Conservation (phyloP, 2,797 vertebrate genomes). For the Rhinella marina region DNA sequence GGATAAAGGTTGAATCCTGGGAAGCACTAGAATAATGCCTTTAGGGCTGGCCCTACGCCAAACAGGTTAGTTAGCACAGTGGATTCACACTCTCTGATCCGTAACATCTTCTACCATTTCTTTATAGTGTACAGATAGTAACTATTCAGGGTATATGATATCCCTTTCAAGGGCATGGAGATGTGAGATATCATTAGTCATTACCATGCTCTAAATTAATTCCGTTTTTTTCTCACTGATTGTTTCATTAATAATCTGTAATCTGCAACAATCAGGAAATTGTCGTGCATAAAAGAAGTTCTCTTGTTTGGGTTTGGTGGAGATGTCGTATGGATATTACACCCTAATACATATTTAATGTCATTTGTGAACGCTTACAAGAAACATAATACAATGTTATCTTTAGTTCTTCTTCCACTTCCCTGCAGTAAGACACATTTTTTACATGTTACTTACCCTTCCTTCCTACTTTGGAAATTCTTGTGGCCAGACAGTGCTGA, state of each 20-base stretch:
- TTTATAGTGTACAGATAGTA: not conserved
- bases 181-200: conserved; percentile 25
- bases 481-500: conserved; percentile 48
- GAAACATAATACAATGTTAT: conserved; percentile 57
- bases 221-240: conserved; percentile 26
- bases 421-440: conserved; percentile 12
- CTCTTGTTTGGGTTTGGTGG: conserved; percentile 29
- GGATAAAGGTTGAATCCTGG: no score
- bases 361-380: conserved; percentile 53
- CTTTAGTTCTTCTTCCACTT: conserved; percentile 23
- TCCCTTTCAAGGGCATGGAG: conserved; percentile 29
- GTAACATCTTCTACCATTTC: not conserved
- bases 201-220: conserved; percentile 30
- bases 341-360: conserved; percentile 59
- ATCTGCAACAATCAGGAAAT: conserved; percentile 46
- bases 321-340: conserved; percentile 46
- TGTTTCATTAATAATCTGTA: conserved; percentile 47
- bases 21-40: no score
- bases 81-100: no score
- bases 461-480: conserved; percentile 37
- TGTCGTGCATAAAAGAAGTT: not conserved
- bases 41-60: no score
- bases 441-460: conserved; percentile 37
- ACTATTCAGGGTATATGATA: not conserved
- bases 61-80: no score